Percentiles rank a stretch among this genome's conserved stretches.
phyloP scores from a whole-genome alignment of 2,888 invertebrate genomes.

The Rhimphoctona megacephalus region DNA sequence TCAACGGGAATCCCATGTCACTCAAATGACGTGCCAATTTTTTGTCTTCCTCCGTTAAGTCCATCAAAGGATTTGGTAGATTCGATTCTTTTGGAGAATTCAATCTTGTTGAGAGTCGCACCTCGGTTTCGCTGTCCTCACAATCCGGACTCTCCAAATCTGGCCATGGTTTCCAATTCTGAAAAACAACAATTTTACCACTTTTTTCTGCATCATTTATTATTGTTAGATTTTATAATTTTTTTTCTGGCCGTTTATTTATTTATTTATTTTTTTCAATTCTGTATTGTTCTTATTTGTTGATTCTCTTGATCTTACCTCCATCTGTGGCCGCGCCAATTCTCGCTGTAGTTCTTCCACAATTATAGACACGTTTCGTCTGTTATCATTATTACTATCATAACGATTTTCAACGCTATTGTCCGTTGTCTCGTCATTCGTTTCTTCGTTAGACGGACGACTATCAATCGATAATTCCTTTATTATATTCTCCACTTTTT shows the following conservation, averaged over 20 bases:
- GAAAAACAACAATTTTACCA: background rate
- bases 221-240: background rate
- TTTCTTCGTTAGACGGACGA: conserved; percentile 70
- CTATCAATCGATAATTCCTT: conserved; percentile 77
- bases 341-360: conserved; percentile 91
- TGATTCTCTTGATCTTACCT: conserved; percentile 72
- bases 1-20: conserved; percentile 95
- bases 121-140: conserved; percentile 71
- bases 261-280: background rate
- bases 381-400: conserved; percentile 74
- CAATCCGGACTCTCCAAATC: conserved; percentile 79
- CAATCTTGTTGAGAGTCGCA: conserved; percentile 58
- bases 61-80: conserved; percentile 73
- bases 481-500: conserved; percentile 77
- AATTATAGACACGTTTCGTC: conserved; percentile 90
- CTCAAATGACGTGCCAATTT: conserved; percentile 90
- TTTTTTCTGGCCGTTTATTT: background rate
- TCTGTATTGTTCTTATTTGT: background rate
- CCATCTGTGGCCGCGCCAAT: conserved; percentile 83
- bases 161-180: conserved; percentile 84
- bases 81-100: conserved; percentile 64
- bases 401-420: conserved; percentile 71
- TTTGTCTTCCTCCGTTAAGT: conserved; percentile 85
- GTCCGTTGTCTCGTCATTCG: conserved; percentile 56
- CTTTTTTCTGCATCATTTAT: background rate